Conservation (phyloP, 2,888 invertebrate species). For the Drosophila nigricruria region DNA sequence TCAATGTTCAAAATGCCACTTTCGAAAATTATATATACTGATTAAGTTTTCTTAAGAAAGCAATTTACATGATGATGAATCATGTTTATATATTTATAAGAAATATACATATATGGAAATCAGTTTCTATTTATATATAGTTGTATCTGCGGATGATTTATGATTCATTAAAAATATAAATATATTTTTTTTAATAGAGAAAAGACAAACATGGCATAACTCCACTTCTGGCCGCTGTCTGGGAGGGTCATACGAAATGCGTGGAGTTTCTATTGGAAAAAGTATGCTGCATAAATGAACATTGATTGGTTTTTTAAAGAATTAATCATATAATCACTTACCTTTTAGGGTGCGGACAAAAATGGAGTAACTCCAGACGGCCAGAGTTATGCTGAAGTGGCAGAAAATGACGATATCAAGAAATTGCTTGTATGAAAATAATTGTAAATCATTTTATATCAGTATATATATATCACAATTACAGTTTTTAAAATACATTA, state of each 20-base stretch:
- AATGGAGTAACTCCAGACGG: conserved; percentile 95
- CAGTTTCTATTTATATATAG: not conserved
- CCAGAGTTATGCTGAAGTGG: conserved; percentile 93
- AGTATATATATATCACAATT: conserved; percentile 12
- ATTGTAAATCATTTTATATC: conserved; percentile 35
- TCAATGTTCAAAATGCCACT: not conserved
- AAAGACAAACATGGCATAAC: conserved; percentile 98
- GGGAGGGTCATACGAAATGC: conserved; percentile 97
- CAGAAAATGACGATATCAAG: conserved; percentile 96
- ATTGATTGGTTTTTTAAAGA: not conserved
- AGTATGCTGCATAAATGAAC: conserved; percentile 85
- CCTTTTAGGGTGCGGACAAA: conserved; percentile 91
- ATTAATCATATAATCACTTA: not conserved
- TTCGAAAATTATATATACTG: not conserved
- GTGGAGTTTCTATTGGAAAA: conserved; percentile 94
- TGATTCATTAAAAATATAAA: not conserved
- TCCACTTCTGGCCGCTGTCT: conserved; percentile 96
- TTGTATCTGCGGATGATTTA: not conserved
- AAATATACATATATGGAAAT: no score
- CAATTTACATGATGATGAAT: not conserved
- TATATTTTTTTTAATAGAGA: conserved; percentile 87
- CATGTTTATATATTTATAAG: not conserved
- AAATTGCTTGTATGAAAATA: conserved; percentile 86
- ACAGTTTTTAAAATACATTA: not conserved
- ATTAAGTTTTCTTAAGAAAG: not conserved